These are phyloP conservation scores for Scotopteryx bipunctaria DNA, from an alignment of 2,888 invertebrate genomes.

Conservation along the genomic window DNA sequence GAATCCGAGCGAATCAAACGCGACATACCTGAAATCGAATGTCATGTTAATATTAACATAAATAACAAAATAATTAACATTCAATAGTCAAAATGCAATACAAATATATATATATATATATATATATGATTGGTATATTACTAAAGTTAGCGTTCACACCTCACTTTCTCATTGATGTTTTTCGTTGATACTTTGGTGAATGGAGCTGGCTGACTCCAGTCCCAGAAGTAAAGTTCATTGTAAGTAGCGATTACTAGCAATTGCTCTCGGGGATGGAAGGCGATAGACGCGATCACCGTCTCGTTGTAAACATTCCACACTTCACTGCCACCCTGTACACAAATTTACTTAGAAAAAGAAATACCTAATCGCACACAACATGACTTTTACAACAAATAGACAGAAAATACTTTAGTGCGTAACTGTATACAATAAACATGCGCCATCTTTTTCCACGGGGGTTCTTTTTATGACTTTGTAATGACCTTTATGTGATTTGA, in stretches of 20 bases:
- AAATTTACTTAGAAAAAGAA: background rate
- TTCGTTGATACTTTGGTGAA: conserved; percentile 90
- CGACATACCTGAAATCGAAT: conserved; percentile 86
- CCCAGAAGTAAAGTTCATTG: conserved; percentile 94
- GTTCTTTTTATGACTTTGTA: no score
- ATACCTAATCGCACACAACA: no score
- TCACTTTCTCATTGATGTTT: conserved; percentile 91
- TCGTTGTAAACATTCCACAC: conserved; percentile 89
- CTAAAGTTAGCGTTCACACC: conserved; percentile 82
- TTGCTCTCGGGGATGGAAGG: conserved; percentile 93
- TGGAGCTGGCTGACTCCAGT: conserved; percentile 91
- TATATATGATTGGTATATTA: no score
- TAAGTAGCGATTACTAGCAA: conserved; percentile 93
- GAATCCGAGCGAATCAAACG: conserved; percentile 91
- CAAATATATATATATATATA: no score
- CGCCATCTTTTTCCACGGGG: no score
- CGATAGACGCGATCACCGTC: conserved; percentile 92
- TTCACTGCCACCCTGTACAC: conserved; percentile 90
- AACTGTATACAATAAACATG: no score
- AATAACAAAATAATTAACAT: no score
- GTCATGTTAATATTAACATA: background rate
- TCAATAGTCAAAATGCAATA: no score
- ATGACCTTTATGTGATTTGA: no score
- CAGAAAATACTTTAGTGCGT: no score
- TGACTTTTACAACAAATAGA: no score